These are phyloP conservation scores for Drosophila kepulauana DNA, from an alignment of 1,140 invertebrate genomes.

Conservation along the genomic window DNA sequence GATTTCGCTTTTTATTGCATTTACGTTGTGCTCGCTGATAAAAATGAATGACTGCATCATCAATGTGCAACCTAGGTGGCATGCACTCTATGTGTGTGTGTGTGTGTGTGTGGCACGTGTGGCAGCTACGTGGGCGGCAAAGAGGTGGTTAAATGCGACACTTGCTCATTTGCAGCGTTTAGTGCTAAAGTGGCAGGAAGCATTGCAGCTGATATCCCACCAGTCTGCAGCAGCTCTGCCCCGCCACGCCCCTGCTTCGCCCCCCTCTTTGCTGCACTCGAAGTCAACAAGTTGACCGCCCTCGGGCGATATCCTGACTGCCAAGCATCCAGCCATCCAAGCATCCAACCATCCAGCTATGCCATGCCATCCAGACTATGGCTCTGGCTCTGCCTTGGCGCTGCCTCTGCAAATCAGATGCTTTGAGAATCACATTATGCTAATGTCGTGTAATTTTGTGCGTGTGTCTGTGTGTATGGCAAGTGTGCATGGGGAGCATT, in stretches of 20 bases:
- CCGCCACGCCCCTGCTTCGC: background rate
- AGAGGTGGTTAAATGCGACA: slow-evolving; percentile 54
- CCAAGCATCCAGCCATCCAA: background rate
- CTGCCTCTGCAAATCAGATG: slow-evolving; percentile 64
- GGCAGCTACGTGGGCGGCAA: slow-evolving; percentile 2
- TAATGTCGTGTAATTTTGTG: slow-evolving; percentile 72
- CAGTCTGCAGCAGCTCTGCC: background rate
- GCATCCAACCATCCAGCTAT: too few relatives aligned
- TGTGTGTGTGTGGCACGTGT: slow-evolving; percentile 8
- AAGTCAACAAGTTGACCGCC: slow-evolving; percentile 54
- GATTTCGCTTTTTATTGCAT: slow-evolving; percentile 74
- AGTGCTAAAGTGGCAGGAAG: slow-evolving; percentile 74
- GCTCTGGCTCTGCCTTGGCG: background rate
- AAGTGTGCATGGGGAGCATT: background rate
- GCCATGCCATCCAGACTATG: background rate
- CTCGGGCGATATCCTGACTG: slow-evolving; percentile 22
- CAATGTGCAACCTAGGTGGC: slow-evolving; percentile 40
- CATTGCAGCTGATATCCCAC: slow-evolving; percentile 17
- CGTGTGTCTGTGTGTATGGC: slow-evolving; percentile 18
- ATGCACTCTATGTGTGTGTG: too few relatives aligned
- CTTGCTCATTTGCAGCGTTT: slow-evolving; percentile 78
- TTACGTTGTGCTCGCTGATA: slow-evolving; percentile 66
- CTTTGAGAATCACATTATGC: slow-evolving; percentile 76
- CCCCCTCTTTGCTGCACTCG: background rate
- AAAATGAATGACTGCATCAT: slow-evolving; percentile 77